Conservation (phyloP, 2,113 vertebrate species). For the Mellivora capensis region DNA sequence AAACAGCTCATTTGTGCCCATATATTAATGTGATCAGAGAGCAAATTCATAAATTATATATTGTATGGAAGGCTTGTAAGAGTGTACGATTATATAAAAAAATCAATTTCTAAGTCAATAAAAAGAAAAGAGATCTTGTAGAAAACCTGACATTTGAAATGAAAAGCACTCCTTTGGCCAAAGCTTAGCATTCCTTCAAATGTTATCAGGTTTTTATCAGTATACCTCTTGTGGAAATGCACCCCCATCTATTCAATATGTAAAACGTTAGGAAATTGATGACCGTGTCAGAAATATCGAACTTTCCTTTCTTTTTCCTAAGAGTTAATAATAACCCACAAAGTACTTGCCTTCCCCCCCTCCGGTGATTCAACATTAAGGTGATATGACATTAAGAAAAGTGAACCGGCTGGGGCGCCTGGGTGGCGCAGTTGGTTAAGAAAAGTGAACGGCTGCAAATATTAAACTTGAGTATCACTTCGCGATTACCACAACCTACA, state of each 20-base stretch:
- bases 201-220: not conserved
- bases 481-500: not conserved
- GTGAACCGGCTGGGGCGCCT: not conserved
- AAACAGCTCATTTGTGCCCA: not conserved
- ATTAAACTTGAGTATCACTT: not conserved
- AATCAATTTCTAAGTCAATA: slow-evolving; percentile 4
- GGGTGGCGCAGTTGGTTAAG: too few relatives aligned
- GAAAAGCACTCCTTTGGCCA: not conserved
- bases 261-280: not conserved
- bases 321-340: not conserved
- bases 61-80: not conserved
- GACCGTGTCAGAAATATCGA: not conserved
- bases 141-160: not conserved
- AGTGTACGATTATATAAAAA: not conserved
- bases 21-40: not conserved
- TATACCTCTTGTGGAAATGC: not conserved
- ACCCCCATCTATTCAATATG: not conserved
- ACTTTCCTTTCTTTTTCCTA: not conserved
- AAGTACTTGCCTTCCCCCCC: not conserved
- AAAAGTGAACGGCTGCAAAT: not conserved
- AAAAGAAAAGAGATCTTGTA: not conserved
- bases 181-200: not conserved
- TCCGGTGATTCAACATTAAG: not conserved
- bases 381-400: not conserved
- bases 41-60: slow-evolving; percentile 13